phyloP scores from a whole-genome alignment of 2,888 invertebrate genomes.

The Drosophila flavopinicola region DNA sequence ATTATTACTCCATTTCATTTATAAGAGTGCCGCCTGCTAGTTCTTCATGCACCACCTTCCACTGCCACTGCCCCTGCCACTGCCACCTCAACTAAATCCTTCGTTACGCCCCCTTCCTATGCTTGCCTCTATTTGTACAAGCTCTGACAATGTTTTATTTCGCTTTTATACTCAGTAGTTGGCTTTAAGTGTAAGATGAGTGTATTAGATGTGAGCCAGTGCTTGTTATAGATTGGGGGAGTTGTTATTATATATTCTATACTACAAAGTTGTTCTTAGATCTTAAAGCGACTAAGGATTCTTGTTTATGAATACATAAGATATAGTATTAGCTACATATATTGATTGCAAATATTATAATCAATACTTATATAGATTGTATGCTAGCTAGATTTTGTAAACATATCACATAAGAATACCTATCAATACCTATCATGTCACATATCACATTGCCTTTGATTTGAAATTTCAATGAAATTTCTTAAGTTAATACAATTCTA shows the following conservation, averaged over 20 bases:
- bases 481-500: too few species aligned
- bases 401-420: too few species aligned
- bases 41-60: conserved; percentile 8
- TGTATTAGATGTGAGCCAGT: conserved; percentile 5
- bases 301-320: too few species aligned
- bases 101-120: neutral
- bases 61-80: neutral
- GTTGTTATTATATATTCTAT: neutral
- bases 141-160: conserved; percentile 41
- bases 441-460: too few species aligned
- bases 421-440: too few species aligned
- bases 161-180: conserved; percentile 20
- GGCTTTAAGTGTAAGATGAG: neutral
- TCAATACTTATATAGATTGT: too few species aligned
- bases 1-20: conserved; percentile 82
- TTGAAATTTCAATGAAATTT: too few species aligned
- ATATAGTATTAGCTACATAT: too few species aligned
- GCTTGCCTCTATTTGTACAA: conserved; percentile 42
- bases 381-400: too few species aligned
- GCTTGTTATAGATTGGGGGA: neutral
- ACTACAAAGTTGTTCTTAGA: too few species aligned
- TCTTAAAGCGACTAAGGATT: too few species aligned
- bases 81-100: conserved; percentile 3
- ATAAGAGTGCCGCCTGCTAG: conserved; percentile 68
- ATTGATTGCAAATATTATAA: too few species aligned